Evolutionary conservation across 2,888 invertebrate genomes (phyloP).

Genomic region (Zonitis immaculata): DNA sequence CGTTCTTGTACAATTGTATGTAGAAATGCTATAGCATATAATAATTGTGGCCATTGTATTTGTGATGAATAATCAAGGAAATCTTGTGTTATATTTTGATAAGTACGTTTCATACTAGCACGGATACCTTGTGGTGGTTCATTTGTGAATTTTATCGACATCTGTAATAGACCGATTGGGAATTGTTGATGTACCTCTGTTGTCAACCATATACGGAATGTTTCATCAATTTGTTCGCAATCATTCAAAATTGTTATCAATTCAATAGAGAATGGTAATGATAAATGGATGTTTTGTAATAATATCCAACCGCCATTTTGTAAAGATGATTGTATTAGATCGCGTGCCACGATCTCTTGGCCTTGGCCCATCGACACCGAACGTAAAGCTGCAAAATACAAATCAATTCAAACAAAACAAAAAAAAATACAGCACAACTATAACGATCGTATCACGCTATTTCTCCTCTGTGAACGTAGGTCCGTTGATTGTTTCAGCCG

Average conservation of each 20-base stretch:
- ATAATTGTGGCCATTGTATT: conserved; percentile 87
- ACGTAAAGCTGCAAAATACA: conserved; percentile 61
- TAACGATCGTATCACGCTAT: too few relatives aligned
- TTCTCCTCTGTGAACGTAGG: too few relatives aligned
- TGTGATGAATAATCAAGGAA: conserved; percentile 88
- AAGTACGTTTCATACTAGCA: conserved; percentile 93
- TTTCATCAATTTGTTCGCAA: conserved; percentile 74
- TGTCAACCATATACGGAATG: conserved; percentile 85
- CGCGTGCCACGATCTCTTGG: conserved; percentile 62
- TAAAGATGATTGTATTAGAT: conserved; percentile 46
- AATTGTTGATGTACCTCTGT: conserved; percentile 92
- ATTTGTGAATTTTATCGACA: conserved; percentile 96
- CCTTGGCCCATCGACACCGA: conserved; percentile 98
- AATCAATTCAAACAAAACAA: too few relatives aligned
- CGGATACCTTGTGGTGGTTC: conserved; percentile 95
- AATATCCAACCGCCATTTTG: conserved; percentile 84
- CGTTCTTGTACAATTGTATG: conserved; percentile 95
- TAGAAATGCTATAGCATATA: conserved; percentile 91
- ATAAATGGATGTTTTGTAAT: conserved; percentile 94
- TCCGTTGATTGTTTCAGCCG: too few relatives aligned
- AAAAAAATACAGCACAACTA: too few relatives aligned
- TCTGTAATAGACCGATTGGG: conserved; percentile 78
- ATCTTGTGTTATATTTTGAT: conserved; percentile 85
- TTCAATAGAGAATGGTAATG: conserved; percentile 89
- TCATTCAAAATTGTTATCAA: conserved; percentile 85